Base-by-base conservation (phyloP, 2,888 invertebrate species). In the Mesoligia furuncula region DNA sequence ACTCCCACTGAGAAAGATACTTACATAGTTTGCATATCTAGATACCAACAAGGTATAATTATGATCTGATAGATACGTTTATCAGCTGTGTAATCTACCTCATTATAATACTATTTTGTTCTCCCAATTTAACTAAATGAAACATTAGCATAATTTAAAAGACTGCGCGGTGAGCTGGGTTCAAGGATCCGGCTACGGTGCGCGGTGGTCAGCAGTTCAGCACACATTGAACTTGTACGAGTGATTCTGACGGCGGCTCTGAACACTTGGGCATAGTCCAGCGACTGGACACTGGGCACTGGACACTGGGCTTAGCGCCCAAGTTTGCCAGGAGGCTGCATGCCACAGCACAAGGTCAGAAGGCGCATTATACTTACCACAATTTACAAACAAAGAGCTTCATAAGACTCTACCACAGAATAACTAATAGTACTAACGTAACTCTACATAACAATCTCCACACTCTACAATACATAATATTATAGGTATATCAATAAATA, bases 41-140 rank as follows among this genome's bases (percentile, higher is more conserved):
- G 20, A 24, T 39, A 69, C 9, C 54, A 7, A 65, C 45, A 8
- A 73, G 31, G 13, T 68, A 5, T 20, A 20, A 31, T 2, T n/a
- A 42, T 42, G 78, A 69, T 81, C 51, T 27, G 42, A 27, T 27
- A 54, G 54, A 65, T 66, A 45, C 61, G 13, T 31, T 64, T 54
- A 81, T 75, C 75, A 65, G 51, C 36, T 36, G n/a, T 48, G 31
- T 70, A 66, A 81, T 81, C 42, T 45, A 42, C 24, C 51, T 75
- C 70, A 57, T 48, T 67, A 62, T 31, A 57, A 67, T 71, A 51
- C 62, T 24, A 62, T 71, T 57, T 57, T 42, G 57, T 59, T 77
- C 3, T 39, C 24, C 31, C 57, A 36, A 57, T 62, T 75, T 36
- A 75, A 24, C n/a, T 31, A 36, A 73, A 77, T 69, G 1, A 65